Evolutionary conservation across 1,140 invertebrate species (phyloP), one percentile per base, ranked within the genome.

Genomic region (Lutraria rhynchaena): DNA sequence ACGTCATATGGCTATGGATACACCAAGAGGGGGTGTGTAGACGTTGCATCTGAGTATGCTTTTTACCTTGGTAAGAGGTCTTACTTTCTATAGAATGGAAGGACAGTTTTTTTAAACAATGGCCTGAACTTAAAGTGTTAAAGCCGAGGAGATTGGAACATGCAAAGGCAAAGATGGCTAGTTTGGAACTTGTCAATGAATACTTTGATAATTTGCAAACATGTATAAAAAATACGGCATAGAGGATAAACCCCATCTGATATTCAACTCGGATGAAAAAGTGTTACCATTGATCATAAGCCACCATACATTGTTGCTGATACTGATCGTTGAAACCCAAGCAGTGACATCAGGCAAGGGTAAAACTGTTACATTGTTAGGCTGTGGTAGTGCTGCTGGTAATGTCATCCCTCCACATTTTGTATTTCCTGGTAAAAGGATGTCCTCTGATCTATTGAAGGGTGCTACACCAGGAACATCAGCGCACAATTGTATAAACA

Each of bases 231-330:
- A 82, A 27, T 55, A 65, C 46, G 35, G 87, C 41, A 49, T 92
- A 22, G 58, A 29, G 22, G 44, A 88, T 71, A 67, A 78, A 44
- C 87, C 89, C 51, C 71, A 92, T 75, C 65, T 63, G n/a, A 89
- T 92, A 33, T 92, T 84, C 70, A 92, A 92, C 80, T 86, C 92
- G 61, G 92, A 92, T 85, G 90, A 93, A 83, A 93, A 77, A 90
- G 88, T 3, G 91, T 90, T 83, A 82, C 87, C 3, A 41, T 92
- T 27, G 89, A 86, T 7, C 91, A 93, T 71, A 73, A 92, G 24
- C 31, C 80, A 17, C 51, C 70, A 3, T 9, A 17, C 22, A 22
- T 33, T 60, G 19, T 2, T 69, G 29, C 19, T 70, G 5, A 51
- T 24, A 15, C 3, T 3, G 7, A 27, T 4, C 15, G 15, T 27